Evolutionary conservation across 2,113 vertebrate species (phyloP), one percentile per base, ranked within the genome.

Genomic region (Spheniscus mendiculus): DNA sequence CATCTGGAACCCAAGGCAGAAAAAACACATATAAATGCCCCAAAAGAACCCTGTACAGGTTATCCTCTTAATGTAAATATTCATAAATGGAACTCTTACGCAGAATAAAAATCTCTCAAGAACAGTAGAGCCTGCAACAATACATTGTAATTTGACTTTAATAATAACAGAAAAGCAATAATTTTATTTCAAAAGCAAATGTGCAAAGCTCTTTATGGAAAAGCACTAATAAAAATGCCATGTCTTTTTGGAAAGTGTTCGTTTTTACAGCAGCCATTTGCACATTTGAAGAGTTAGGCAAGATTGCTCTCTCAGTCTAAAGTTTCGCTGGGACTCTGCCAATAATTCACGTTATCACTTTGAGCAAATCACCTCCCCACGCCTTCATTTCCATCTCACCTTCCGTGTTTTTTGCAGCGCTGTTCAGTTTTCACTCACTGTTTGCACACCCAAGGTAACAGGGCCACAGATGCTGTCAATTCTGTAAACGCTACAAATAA

Each of bases 371-470:
- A 4, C 11, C 18, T 20, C 78, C 38, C 52, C 27, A 5, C 3
- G 3, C 36, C 61, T 58, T 10, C n/a, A 1, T 5, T 38, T 26
- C 44, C 73, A 10, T 4, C 40, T 38, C 42, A 30, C n/a, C 38
- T 29, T 6, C 10, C 0, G 0, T 12, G 40, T 5, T 10, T 45
- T 3, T 16, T 0, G 0, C n/a, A 26, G 67, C 1, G 20, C 3
- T 25, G 59, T 15, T 55, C 38, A 34, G 32, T 58, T 66, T 14
- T 32, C 66, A 4, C 30, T 34, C 21, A 1, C 32, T 38, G 38
- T 17, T 42, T 49, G 44, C 55, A 12, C 1, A 44, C 6, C 29
- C 2, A 0, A 58, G n/a, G 36, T 36, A 44, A 44, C 14, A 6
- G 36, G 69, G 14, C 21, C 78, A 38, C 9, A 1, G 2, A 5